Evolutionary conservation across 2,888 invertebrate genomes (phyloP).

Genomic region (Himalopsyche tibetana): DNA sequence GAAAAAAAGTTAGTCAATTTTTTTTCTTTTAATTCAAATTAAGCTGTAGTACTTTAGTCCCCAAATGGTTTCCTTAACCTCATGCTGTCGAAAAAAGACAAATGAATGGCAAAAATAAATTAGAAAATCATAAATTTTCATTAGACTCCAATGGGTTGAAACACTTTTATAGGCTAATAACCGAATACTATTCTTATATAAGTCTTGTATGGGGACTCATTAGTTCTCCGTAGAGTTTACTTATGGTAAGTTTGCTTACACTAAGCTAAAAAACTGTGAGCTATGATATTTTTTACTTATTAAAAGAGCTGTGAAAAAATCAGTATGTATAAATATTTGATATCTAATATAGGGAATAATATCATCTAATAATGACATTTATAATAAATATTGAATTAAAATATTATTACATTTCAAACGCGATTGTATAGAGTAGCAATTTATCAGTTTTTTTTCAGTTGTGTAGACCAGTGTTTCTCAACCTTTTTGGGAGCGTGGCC

Average conservation of each 20-base stretch:
- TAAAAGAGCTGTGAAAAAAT: too few species aligned
- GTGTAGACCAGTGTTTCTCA: too few species aligned
- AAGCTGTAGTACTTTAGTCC: neutral
- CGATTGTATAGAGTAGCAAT: too few species aligned
- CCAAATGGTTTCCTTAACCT: neutral
- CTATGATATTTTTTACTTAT: neutral
- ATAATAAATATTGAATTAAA: too few species aligned
- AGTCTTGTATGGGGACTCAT: conserved; percentile 31
- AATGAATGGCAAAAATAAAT: conserved; percentile 2
- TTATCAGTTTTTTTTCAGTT: too few species aligned
- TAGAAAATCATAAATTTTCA: conserved; percentile 29
- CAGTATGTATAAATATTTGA: too few species aligned
- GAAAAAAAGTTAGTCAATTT: too few species aligned
- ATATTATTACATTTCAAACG: too few species aligned
- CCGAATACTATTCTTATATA: neutral
- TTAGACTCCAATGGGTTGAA: neutral
- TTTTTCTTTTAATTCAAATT: too few species aligned
- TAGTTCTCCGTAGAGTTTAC: conserved; percentile 22
- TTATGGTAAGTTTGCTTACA: neutral
- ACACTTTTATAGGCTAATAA: conserved; percentile 1
- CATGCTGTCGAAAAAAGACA: neutral
- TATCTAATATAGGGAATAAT: too few species aligned
- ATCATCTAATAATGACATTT: too few species aligned
- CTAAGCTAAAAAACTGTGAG: neutral
- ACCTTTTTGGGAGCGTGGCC: too few species aligned